phyloP scores from a whole-genome alignment of 2,113 vertebrate genomes.

The Chiloscyllium plagiosum region DNA sequence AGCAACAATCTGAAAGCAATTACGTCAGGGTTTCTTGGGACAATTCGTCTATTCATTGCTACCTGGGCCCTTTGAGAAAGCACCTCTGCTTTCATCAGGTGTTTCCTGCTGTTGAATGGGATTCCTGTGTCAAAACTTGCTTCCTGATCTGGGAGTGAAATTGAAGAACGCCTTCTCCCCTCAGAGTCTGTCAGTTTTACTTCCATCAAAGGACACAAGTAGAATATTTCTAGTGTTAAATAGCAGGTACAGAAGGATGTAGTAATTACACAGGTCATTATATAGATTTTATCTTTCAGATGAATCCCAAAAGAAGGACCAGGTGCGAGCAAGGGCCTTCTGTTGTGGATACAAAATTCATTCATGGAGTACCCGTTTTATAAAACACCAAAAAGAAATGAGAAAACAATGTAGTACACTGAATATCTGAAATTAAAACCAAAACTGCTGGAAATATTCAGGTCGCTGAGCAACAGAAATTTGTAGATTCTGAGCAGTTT shows the following conservation, averaged over 20 bases:
- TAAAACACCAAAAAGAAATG: not conserved
- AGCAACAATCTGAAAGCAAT: not conserved
- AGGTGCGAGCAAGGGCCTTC: not conserved
- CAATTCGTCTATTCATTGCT: constrained; percentile 26
- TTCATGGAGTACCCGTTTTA: not conserved
- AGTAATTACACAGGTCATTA: constrained; percentile 33
- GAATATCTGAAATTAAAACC: not conserved
- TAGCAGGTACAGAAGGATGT: constrained; percentile 16
- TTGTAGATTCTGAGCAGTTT: not conserved
- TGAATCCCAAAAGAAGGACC: constrained; percentile 2
- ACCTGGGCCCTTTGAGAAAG: constrained; percentile 31
- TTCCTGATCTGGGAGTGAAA: constrained; percentile 33
- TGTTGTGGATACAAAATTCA: not conserved
- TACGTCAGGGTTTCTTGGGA: not conserved
- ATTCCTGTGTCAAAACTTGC: constrained; percentile 31
- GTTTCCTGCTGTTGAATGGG: constrained; percentile 30
- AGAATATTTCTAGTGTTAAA: constrained; percentile 24
- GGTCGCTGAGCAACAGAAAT: not conserved
- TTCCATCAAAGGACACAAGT: constrained; percentile 16
- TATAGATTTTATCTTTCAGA: constrained; percentile 2
- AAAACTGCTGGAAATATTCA: not conserved
- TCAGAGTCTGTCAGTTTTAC: constrained; percentile 24
- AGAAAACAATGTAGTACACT: not conserved
- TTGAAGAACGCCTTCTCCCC: constrained; percentile 20
- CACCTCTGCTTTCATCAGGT: constrained; percentile 25